A percentile compares a stretch with the other conserved stretches of the same genome.
Evolutionary conservation across 1,140 invertebrate species (phyloP).

Genomic region (Atta colombica): DNA sequence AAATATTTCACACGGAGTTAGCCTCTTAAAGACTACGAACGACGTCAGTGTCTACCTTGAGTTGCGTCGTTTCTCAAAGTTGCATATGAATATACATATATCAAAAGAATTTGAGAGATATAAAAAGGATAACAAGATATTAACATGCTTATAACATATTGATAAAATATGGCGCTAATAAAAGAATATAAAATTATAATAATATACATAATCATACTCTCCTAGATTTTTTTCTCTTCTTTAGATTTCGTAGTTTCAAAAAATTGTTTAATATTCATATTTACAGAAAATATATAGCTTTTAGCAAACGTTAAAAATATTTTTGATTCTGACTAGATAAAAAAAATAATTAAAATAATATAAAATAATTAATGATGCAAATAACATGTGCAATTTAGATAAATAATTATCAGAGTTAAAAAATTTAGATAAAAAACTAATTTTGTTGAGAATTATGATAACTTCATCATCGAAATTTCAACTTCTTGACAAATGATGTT

Average conservation of each 20-base stretch:
- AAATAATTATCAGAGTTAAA: neutral
- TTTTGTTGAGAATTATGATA: neutral
- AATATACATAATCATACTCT: neutral
- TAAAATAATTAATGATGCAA: neutral
- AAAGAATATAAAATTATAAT: neutral
- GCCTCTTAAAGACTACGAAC: neutral
- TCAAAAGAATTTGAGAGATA: neutral
- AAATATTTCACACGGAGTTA: neutral
- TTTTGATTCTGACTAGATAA: neutral
- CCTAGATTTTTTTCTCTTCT: neutral
- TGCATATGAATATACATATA: neutral
- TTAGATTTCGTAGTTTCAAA: neutral
- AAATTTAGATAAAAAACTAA: slow-evolving; percentile 10
- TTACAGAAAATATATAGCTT: neutral
- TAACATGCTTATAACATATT: neutral
- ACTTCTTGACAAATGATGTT: neutral
- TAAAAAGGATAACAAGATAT: neutral
- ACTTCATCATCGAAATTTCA: neutral
- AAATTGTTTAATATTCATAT: neutral
- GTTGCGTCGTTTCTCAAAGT: neutral
- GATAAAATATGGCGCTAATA: neutral
- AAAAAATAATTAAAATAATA: neutral
- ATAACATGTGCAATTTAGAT: neutral
- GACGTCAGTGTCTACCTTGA: neutral
- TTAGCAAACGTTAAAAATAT: neutral